A percentile compares a stretch with the other conserved stretches of the same genome.
Evolutionary conservation across 1,140 invertebrate genomes (phyloP).

Genomic region (Lepidotrigona ventralis): DNA sequence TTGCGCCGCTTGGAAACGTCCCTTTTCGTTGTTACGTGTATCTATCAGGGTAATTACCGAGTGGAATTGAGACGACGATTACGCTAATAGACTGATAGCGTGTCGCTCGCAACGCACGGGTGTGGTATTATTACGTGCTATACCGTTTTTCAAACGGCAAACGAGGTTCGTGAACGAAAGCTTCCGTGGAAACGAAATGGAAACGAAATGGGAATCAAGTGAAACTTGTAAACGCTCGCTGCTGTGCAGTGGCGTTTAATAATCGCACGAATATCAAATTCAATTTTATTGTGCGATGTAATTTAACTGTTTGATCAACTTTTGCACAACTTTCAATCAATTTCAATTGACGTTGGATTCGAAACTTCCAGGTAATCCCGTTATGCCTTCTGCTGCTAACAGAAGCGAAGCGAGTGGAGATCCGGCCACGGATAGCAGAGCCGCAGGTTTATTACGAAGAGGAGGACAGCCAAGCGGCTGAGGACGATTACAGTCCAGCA

Average conservation of each 20-base stretch:
- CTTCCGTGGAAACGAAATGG: not conserved
- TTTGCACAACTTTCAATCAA: too few species aligned
- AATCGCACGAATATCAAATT: too few species aligned
- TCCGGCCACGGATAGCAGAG: constrained; percentile 71
- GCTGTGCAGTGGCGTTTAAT: too few species aligned
- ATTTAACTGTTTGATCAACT: too few species aligned
- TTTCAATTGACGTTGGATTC: not conserved
- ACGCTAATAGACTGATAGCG: not conserved
- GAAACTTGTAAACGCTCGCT: too few species aligned
- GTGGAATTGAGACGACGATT: not conserved
- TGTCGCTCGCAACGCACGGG: not conserved
- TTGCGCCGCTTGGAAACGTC: not conserved
- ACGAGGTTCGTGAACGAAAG: not conserved
- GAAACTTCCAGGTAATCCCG: constrained; percentile 71
- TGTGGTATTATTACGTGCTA: not conserved
- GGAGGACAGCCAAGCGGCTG: constrained; percentile 69
- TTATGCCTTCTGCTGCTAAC: constrained; percentile 70
- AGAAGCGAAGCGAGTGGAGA: constrained; percentile 71
- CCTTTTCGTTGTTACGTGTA: too few species aligned
- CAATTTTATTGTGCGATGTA: too few species aligned
- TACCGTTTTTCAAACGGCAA: not conserved
- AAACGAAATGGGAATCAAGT: not conserved
- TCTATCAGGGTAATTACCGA: not conserved
- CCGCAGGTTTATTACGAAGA: constrained; percentile 76
- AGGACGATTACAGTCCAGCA: constrained; percentile 70